Percentiles rank a stretch among this genome's conserved stretches.
Conservation (phyloP, 1,140 invertebrate species). For the Himalopsyche phryganea region DNA sequence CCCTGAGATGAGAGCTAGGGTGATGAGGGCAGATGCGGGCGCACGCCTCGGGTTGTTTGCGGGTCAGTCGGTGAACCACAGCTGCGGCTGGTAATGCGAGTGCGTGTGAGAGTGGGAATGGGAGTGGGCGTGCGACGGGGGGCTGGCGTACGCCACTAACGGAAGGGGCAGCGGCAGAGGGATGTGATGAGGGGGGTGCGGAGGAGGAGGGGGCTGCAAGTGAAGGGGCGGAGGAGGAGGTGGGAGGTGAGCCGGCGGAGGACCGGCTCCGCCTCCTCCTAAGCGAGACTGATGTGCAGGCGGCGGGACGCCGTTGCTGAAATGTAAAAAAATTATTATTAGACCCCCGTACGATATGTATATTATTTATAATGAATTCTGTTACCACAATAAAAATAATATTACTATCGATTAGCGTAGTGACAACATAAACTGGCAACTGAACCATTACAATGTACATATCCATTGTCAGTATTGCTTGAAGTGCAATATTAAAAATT, state of each 20-base stretch:
- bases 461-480: too few relatives aligned
- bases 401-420: too few relatives aligned
- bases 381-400: too few relatives aligned
- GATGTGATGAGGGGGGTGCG: conserved; percentile 36
- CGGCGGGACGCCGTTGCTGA: conserved; percentile 26
- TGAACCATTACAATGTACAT: too few relatives aligned
- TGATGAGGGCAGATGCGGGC: conserved; percentile 33
- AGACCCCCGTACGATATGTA: too few relatives aligned
- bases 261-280: conserved; percentile 31
- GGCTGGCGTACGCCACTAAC: conserved; percentile 41
- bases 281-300: conserved; percentile 24
- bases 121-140: conserved; percentile 29
- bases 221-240: conserved; percentile 48
- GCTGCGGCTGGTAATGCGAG: conserved; percentile 40
- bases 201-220: conserved; percentile 38
- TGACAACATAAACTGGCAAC: too few relatives aligned
- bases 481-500: too few relatives aligned
- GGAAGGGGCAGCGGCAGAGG: conserved; percentile 48
- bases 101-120: conserved; percentile 43
- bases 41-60: conserved; percentile 39
- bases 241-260: conserved; percentile 49
- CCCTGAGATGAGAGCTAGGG: too few relatives aligned
- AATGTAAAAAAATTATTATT: not conserved
- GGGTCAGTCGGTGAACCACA: conserved; percentile 51
- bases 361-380: too few relatives aligned